These are phyloP conservation scores for Ceratina japonica DNA, from an alignment of 1,140 invertebrate genomes.

Conservation along the genomic window DNA sequence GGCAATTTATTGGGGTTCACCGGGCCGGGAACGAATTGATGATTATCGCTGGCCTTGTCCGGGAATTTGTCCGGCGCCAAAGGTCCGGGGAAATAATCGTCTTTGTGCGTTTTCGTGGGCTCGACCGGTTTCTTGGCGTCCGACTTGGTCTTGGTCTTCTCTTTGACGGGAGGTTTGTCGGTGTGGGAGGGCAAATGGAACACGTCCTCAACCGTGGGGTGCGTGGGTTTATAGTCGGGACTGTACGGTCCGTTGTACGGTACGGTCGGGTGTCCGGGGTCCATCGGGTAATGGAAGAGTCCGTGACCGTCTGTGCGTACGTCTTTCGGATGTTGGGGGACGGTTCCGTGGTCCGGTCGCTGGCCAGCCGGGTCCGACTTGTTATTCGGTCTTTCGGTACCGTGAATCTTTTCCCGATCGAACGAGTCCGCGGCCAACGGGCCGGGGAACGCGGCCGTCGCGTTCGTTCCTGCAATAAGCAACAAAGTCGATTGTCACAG, in stretches of 20 bases:
- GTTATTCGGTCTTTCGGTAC: constrained; percentile 65
- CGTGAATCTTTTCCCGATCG: constrained; percentile 57
- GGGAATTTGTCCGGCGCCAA: constrained; percentile 70
- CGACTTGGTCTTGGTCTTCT: constrained; percentile 66
- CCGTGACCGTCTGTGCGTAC: constrained; percentile 45
- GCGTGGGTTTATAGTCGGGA: constrained; percentile 75
- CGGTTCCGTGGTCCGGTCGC: constrained; percentile 56
- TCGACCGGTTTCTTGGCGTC: constrained; percentile 74
- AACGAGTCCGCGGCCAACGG: constrained; percentile 66
- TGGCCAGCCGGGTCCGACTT: constrained; percentile 62
- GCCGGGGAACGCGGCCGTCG: constrained; percentile 67
- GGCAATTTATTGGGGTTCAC: constrained; percentile 60
- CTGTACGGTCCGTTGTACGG: constrained; percentile 77
- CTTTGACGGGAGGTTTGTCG: constrained; percentile 66
- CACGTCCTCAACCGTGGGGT: constrained; percentile 70
- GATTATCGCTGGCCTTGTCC: constrained; percentile 47
- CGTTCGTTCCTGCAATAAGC: constrained; percentile 76
- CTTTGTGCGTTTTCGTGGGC: constrained; percentile 63
- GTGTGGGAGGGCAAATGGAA: constrained; percentile 69
- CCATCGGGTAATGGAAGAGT: constrained; percentile 74
- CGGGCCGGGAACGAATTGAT: neutral
- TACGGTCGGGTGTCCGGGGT: constrained; percentile 73
- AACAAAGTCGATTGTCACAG: constrained; percentile 75
- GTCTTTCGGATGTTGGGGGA: constrained; percentile 48
- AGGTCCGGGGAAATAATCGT: constrained; percentile 72